Base-by-base conservation (phyloP, 1,140 invertebrate genomes). In the Cotesia vestalis region DNA sequence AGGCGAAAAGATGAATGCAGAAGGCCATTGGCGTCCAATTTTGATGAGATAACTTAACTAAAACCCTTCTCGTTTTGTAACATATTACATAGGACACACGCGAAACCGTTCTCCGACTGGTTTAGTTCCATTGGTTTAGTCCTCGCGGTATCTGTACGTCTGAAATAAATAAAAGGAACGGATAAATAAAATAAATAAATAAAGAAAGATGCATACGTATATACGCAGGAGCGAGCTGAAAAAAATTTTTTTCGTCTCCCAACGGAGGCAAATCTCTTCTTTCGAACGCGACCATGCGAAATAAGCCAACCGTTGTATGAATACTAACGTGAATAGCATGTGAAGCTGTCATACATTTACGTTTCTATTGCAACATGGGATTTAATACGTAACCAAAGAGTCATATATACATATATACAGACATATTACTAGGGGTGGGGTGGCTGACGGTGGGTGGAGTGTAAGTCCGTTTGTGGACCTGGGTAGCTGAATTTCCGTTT, bases 211-310 rank as follows among this genome's bases (percentile, higher is more conserved):
- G 60, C 20, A 66, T 53, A 38, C 57, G 20, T 36, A 72, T 14
- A 40, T 20, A 62, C 38, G 74, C 71, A 72, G 69, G 34, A 66
- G 51, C 51, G 27, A 77, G 80, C 82, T 83, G 82, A 86, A 85
- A 80, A 78, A 74, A 78, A 80, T 77, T 46, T 46, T 40, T 46
- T 46, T 46, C 40, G 40, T 46, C 72, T 81, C 78, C 72, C 78
- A 78, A 81, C 79, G 77, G 79, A 85, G 83, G 85, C 83, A 86
- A 86, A 86, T 86, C 84, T 86, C 82, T 84, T 83, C 83, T 87
- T 87, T 85, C 79, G 79, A 64, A 79, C 66, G 75, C 82, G 79
- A 72, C 82, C 81, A 84, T 85, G 84, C 80, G 85, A 87, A 87
- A 85, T 86, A 86, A 87, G 84, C 84, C 83, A 84, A 83, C 78